Conservation (phyloP, 2,113 vertebrate species). For the human region DNA sequence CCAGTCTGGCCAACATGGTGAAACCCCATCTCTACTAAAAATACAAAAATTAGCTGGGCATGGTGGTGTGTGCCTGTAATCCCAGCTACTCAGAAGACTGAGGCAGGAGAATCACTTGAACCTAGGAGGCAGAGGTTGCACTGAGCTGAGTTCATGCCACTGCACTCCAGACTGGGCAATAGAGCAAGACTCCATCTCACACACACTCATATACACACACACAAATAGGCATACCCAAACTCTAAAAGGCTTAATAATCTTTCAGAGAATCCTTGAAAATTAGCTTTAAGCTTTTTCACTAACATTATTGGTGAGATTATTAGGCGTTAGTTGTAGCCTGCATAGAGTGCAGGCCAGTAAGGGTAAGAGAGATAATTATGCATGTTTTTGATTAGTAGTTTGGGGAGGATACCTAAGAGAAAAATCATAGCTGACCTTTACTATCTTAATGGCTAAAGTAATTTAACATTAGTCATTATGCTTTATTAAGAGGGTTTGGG, state of each 20-base stretch:
- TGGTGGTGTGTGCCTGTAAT: too few relatives aligned
- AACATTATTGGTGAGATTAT: neutral
- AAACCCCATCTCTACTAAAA: too few relatives aligned
- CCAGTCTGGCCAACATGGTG: too few relatives aligned
- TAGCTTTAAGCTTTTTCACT: neutral
- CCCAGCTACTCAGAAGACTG: too few relatives aligned
- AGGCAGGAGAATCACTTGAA: too few relatives aligned
- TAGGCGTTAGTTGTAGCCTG: neutral
- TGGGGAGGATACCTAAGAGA: neutral
- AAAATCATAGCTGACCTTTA: neutral
- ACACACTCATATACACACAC: too few relatives aligned
- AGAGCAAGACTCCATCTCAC: too few relatives aligned
- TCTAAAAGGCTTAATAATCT: neutral
- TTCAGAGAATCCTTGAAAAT: constrained; percentile 1
- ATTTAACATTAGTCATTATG: neutral
- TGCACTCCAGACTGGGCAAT: too few relatives aligned
- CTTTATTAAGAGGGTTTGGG: neutral
- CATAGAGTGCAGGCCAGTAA: neutral
- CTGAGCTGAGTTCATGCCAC: too few relatives aligned
- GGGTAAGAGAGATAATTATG: neutral
- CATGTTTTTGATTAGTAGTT: neutral
- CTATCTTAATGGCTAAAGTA: neutral
- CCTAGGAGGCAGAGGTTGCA: rapidly evolving
- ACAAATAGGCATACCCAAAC: neutral
- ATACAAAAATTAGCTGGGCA: too few relatives aligned